Evolutionary conservation across 2,888 invertebrate genomes (phyloP).

Genomic region (Lordiphosa andalusiaca): DNA sequence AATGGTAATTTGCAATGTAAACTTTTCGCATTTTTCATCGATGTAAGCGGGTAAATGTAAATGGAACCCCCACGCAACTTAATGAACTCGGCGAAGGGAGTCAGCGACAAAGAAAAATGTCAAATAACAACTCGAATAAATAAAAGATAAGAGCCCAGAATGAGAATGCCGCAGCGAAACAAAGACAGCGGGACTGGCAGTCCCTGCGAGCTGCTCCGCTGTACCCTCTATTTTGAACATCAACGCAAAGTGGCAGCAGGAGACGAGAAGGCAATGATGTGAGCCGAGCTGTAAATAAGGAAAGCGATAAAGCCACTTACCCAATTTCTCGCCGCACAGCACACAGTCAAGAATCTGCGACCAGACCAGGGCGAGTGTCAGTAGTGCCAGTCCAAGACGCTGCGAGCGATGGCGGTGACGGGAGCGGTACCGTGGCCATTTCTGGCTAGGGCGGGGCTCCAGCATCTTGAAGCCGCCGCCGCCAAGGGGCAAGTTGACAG

Average conservation of each 20-base stretch:
- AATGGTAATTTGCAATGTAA: conserved; percentile 49
- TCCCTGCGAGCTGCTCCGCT: conserved; percentile 11
- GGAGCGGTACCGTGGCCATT: conserved; percentile 11
- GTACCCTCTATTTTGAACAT: conserved; percentile 24
- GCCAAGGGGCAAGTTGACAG: conserved; percentile 5
- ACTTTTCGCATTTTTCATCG: conserved; percentile 64
- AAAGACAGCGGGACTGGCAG: conserved; percentile 24
- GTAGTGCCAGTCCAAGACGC: conserved; percentile 37
- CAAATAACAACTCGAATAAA: conserved; percentile 63
- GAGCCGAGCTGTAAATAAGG: conserved; percentile 58
- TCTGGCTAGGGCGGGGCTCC: conserved; percentile 30
- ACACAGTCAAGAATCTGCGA: conserved; percentile 55
- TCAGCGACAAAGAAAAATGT: conserved; percentile 66
- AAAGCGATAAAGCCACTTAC: conserved; percentile 67
- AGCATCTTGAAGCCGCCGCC: conserved; percentile 25
- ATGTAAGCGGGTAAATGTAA: conserved; percentile 57
- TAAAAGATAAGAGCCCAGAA: conserved; percentile 55
- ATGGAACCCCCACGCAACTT: conserved; percentile 36
- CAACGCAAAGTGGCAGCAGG: conserved; percentile 20
- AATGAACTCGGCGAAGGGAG: conserved; percentile 47
- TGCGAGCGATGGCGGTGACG: conserved; percentile 7
- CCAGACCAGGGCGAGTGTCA: conserved; percentile 49
- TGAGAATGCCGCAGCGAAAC: conserved; percentile 23
- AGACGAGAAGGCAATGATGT: conserved; percentile 40
- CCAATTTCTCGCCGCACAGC: conserved; percentile 75